Percentiles rank a stretch among this genome's conserved stretches.
Evolutionary conservation across 30 jellyfish, hydroid and myxozoan genomes (phyloP).

Genomic region (Morbakka virulenta): DNA sequence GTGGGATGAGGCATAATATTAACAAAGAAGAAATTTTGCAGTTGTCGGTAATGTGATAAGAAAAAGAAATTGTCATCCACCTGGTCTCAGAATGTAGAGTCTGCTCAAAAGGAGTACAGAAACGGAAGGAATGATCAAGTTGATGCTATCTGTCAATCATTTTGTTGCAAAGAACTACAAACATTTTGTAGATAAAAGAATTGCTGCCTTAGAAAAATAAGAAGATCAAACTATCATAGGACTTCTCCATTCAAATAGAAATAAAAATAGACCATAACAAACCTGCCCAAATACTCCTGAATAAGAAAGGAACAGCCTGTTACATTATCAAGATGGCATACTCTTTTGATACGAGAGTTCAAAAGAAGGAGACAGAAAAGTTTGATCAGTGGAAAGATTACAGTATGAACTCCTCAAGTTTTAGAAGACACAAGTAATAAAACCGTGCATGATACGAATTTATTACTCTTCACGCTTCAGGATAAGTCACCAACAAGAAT

Average conservation of each 20-base stretch:
- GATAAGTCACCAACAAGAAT: constrained; percentile 27
- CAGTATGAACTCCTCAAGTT: constrained; percentile 19
- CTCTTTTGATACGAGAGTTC: constrained; percentile 31
- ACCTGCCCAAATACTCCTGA: constrained; percentile 11
- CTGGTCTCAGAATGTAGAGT: neutral
- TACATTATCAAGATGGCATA: constrained; percentile 33
- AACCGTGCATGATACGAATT: constrained; percentile 18
- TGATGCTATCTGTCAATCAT: neutral
- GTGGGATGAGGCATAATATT: neutral
- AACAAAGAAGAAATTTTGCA: neutral
- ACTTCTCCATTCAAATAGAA: neutral
- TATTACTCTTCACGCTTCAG: constrained; percentile 32
- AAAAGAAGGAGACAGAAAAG: constrained; percentile 28
- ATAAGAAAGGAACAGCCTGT: constrained; percentile 20
- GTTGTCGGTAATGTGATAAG: neutral
- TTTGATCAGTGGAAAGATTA: constrained; percentile 19
- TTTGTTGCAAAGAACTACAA: neutral
- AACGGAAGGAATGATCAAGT: neutral
- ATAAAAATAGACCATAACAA: constrained; percentile 2
- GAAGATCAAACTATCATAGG: constrained; percentile 6
- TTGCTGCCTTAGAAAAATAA: constrained; percentile 11
- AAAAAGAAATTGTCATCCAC: neutral
- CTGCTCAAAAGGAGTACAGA: neutral
- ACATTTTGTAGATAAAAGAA: neutral
- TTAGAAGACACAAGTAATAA: constrained; percentile 25